These are phyloP conservation scores for Elysia crispata DNA, from an alignment of 2,888 invertebrate genomes.

Conservation along the genomic window DNA sequence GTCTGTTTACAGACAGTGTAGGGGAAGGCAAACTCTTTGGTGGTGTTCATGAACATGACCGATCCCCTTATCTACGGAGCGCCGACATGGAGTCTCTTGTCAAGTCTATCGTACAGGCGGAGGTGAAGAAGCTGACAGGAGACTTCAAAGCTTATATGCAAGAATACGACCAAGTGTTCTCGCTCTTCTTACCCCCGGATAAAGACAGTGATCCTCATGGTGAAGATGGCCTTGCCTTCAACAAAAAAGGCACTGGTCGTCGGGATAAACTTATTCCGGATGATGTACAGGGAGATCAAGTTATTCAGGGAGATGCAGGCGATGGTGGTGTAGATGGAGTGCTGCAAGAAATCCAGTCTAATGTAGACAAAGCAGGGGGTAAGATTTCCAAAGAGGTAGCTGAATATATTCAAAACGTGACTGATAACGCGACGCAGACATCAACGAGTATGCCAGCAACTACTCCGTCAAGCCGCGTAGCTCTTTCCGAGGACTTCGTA, in stretches of 20 bases:
- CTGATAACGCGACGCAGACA: background rate
- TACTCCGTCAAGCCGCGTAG: too few species aligned
- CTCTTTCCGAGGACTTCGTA: too few species aligned
- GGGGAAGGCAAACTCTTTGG: background rate
- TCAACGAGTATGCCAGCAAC: background rate
- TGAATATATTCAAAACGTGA: slow-evolving; percentile 23
- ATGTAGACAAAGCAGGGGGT: slow-evolving; percentile 34
- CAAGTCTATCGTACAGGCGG: slow-evolving; percentile 44
- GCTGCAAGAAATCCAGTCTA: too few species aligned
- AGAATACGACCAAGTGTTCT: slow-evolving; percentile 49
- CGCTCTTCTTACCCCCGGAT: too few species aligned
- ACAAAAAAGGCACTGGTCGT: too few species aligned
- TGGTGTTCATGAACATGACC: background rate
- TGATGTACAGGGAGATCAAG: too few species aligned
- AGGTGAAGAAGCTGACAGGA: slow-evolving; percentile 51
- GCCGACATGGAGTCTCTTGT: slow-evolving; percentile 3
- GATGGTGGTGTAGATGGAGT: too few species aligned
- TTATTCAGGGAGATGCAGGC: too few species aligned
- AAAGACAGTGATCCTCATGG: background rate
- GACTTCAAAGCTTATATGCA: slow-evolving; percentile 44
- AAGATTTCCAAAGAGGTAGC: slow-evolving; percentile 29
- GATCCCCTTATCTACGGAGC: background rate
- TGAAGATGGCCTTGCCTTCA: background rate
- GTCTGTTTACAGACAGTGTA: background rate
- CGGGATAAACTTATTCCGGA: background rate